Evolutionary conservation across 2,888 invertebrate species (phyloP), one percentile per base, ranked within the genome.

Genomic region (Nasonovia ribisnigri): DNA sequence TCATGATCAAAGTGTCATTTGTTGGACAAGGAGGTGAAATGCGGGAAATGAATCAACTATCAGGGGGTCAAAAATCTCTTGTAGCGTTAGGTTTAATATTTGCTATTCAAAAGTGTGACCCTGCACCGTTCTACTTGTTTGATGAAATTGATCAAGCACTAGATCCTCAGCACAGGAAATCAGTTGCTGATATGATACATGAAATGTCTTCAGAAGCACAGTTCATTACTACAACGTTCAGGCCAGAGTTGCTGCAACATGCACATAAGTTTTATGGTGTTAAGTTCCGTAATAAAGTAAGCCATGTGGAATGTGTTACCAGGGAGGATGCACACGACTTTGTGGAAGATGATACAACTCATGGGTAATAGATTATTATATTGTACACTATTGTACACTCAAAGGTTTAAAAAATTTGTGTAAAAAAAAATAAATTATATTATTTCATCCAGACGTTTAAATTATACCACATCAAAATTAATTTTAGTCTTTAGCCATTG

Each of bases 131-230:
- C 96, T 99, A 99, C 96, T 96, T 99, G 92, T 99, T 99, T 96
- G 99, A 99, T 96, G 99, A 99, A 96, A 99, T 99, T 95, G 99
- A 99, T 96, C 99, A 99, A 96, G 99, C 99, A 0, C 96, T 99
- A 93, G 99, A 99, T 96, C 98, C 99, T 0, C 99, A 99, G 95
- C 99, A 99, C 96, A 97, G 99, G 95, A 98, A 99, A 96, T 99
- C 99, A 43, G 99, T 99, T n/a, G 99, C 98, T 0, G 98, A 98
- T 96, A 99, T 99, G 99, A 99, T 99, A 95, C 98, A 99, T 96
- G 99, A 99, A 96, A 96, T 99, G 94, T 98, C 99, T 24, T 97
- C 97, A 60, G 98, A 98, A 87, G 99, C 99, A 0, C 99, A 99
- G 96, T 99, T 99, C 96, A 99, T 99, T 95, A 99, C 99, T 0